Conservation (phyloP, 2,888 invertebrate species). For the Pyrochroa serraticornis region DNA sequence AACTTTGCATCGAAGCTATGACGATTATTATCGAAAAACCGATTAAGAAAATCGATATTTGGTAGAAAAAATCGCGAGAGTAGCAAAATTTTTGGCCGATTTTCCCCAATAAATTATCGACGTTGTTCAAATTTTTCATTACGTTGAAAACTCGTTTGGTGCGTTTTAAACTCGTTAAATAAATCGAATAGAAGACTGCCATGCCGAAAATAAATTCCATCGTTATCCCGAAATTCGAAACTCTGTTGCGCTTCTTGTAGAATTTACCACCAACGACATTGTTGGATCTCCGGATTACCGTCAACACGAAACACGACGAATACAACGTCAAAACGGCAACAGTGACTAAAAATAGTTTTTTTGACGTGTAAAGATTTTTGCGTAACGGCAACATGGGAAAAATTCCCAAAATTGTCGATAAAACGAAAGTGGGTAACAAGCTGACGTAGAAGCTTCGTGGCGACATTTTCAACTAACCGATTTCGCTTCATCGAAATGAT, state of each 20-base stretch:
- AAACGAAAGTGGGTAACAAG: conserved; percentile 10
- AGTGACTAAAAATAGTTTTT: conserved; percentile 16
- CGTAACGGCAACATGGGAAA: conserved; percentile 15
- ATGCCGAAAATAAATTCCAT: conserved; percentile 10
- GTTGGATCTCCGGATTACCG: conserved; percentile 5
- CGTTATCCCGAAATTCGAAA: conserved; percentile 20
- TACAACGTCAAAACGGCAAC: conserved; percentile 1
- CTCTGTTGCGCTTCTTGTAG: conserved; percentile 15
- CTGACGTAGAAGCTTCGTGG: conserved; percentile 13
- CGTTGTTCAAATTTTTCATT: conserved; percentile 6
- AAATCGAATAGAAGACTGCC: conserved; percentile 10
- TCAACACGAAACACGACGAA: conserved; percentile 6
- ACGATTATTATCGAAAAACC: conserved; percentile 4
- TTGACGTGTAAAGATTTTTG: conserved; percentile 9
- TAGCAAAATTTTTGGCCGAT: conserved; percentile 11
- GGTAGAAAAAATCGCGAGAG: conserved; percentile 2
- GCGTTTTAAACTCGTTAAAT: conserved; percentile 5
- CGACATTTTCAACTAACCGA: neutral
- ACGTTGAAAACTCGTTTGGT: conserved; percentile 7
- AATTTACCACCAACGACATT: conserved; percentile 15
- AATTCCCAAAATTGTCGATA: conserved; percentile 12
- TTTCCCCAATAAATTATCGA: conserved; percentile 15
- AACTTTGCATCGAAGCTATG: conserved; percentile 9
- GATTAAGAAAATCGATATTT: conserved; percentile 8
- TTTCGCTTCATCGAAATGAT: conserved; percentile 2